Evolutionary conservation across 2,113 vertebrate species (phyloP).

Genomic region (Callionymus lyra): DNA sequence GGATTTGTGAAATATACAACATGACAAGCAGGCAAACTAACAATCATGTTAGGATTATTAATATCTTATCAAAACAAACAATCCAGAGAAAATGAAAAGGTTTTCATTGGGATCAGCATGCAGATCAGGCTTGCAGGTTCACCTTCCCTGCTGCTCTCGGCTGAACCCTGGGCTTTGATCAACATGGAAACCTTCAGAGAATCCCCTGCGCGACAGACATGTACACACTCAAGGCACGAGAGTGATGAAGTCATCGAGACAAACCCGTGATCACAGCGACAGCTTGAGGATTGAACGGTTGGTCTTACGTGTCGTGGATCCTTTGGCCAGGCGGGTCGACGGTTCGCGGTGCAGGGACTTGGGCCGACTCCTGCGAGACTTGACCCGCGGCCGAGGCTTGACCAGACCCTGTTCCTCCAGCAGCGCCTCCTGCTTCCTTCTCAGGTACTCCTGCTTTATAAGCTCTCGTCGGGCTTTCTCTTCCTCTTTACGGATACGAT

Average conservation of each 20-base stretch:
- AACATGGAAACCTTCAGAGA: slow-evolving; percentile 46
- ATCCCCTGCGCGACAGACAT: slow-evolving; percentile 46
- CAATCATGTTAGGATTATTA: too few relatives aligned
- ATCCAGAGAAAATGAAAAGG: too few relatives aligned
- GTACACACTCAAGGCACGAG: slow-evolving; percentile 15
- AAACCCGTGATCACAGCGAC: not conserved
- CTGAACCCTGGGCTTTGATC: slow-evolving; percentile 45
- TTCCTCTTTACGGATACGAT: slow-evolving; percentile 87
- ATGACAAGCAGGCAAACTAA: not conserved
- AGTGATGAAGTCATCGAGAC: not conserved
- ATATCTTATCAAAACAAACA: too few relatives aligned
- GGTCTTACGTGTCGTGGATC: slow-evolving; percentile 76
- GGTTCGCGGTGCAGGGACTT: slow-evolving; percentile 86
- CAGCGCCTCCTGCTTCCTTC: slow-evolving; percentile 83
- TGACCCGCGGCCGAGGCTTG: slow-evolving; percentile 78
- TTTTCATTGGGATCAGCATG: slow-evolving; percentile 20
- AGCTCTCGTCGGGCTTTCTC: slow-evolving; percentile 88
- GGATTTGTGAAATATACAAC: not conserved
- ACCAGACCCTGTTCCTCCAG: slow-evolving; percentile 84
- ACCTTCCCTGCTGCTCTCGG: slow-evolving; percentile 49
- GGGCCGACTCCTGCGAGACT: slow-evolving; percentile 73
- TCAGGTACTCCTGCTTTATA: slow-evolving; percentile 91
- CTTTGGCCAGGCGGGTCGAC: slow-evolving; percentile 71
- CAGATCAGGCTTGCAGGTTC: slow-evolving; percentile 48
- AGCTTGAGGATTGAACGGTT: not conserved